phyloP scores from a whole-genome alignment of 2,888 invertebrate genomes.

The Hymenopus coronatus region DNA sequence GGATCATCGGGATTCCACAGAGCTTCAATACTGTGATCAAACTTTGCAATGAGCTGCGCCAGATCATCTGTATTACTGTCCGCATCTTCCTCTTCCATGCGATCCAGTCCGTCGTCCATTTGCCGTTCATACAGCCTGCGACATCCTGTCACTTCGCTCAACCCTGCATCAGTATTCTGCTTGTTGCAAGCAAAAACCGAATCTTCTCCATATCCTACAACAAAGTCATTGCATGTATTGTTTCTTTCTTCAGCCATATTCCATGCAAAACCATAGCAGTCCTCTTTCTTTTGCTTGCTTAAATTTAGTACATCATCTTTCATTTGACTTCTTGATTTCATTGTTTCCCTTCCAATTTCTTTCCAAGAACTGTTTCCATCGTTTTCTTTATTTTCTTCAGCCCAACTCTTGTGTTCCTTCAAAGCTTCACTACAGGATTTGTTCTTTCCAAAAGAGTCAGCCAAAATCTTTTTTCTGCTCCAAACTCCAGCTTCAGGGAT shows the following conservation, averaged over 20 bases:
- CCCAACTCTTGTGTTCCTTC: neutral
- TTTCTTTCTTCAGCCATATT: constrained; percentile 44
- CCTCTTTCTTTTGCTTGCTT: constrained; percentile 39
- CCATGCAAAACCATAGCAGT: constrained; percentile 44
- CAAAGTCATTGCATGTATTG: constrained; percentile 36
- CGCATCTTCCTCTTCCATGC: neutral
- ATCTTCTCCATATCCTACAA: constrained; percentile 26
- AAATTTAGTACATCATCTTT: constrained; percentile 27
- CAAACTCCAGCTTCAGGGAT: constrained; percentile 21
- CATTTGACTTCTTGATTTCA: constrained; percentile 15
- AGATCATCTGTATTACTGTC: constrained; percentile 37
- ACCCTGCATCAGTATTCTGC: neutral
- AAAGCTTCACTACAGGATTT: neutral
- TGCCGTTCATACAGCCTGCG: neutral
- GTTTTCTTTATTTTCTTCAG: constrained; percentile 20
- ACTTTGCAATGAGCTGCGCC: constrained; percentile 64
- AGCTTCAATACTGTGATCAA: constrained; percentile 65
- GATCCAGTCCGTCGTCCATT: neutral
- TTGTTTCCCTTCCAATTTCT: constrained; percentile 14
- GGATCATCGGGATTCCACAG: constrained; percentile 54
- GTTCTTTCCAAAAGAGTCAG: constrained; percentile 21
- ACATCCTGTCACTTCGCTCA: neutral
- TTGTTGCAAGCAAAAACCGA: neutral
- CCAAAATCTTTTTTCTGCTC: constrained; percentile 18
- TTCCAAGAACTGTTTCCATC: constrained; percentile 14